Base-by-base conservation (phyloP, 1,140 invertebrate species). In the Ostrea edulis region DNA sequence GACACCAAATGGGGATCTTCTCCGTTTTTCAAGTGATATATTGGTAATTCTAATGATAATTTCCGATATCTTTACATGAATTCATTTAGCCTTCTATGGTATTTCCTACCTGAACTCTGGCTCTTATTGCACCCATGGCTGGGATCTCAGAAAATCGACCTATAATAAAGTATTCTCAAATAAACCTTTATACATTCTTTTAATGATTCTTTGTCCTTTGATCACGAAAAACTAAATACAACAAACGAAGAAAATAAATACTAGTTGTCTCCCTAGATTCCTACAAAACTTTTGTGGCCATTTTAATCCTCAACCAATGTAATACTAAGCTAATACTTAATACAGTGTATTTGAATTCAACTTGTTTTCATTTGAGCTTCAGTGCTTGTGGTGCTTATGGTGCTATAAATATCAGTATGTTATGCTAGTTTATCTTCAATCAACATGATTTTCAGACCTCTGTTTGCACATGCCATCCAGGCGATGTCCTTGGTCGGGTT, bases 381-480 rank as follows among this genome's bases (percentile, higher is more conserved):
- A 44, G 35, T 44, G 35, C 1, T 44, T n/a, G n/a, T n/a, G n/a
- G n/a, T n/a, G n/a, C n/a, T n/a, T n/a, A n/a, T n/a, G n/a, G n/a
- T n/a, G n/a, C n/a, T n/a, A n/a, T n/a, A n/a, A n/a, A n/a, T n/a
- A n/a, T n/a, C n/a, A n/a, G n/a, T 5, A 44, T 44, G 35, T 5
- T 5, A 44, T 1, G 35, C 35, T 44, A 5, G 35, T 44, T 44
- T 5, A 44, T 44, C 35, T 44, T 44, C 35, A 44, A 44, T 53
- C 11, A 83, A 17, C 9, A n/a, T 83, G 0, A 52, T 20, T 44
- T n/a, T 81, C 86, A 91, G 95, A 97, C 98, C 99, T 96, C 98
- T 97, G 95, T 99, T 99, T 2, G 97, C 97, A 95, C 99, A 99
- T 58, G 99, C 98, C 97, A 99, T 99, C 97, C 98, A 99, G 93